Evolutionary conservation across 2,113 vertebrate species (phyloP).

Genomic region (Choloepus hoffmanni): DNA sequence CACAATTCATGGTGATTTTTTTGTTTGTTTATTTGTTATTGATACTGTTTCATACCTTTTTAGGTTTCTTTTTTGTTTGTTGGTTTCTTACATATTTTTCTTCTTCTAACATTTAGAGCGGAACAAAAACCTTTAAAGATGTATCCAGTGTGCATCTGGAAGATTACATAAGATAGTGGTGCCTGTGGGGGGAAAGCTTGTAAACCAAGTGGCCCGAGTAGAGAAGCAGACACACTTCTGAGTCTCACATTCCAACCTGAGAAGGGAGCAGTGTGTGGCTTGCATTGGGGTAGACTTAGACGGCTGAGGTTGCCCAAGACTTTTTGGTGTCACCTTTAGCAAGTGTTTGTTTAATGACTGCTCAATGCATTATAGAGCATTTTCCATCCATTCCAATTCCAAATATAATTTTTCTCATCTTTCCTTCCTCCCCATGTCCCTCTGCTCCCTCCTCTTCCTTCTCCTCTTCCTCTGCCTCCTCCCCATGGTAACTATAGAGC

Average conservation of each 20-base stretch:
- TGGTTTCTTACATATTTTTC: not conserved
- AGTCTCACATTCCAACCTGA: not conserved
- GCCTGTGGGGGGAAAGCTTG: not conserved
- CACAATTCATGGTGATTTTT: not conserved
- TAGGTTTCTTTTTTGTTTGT: not conserved
- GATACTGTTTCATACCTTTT: not conserved
- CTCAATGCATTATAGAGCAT: not conserved
- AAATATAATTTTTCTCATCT: not conserved
- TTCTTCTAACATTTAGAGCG: not conserved
- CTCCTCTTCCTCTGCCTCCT: not conserved
- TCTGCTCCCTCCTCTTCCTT: not conserved
- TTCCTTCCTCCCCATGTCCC: not conserved
- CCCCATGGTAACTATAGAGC: not conserved
- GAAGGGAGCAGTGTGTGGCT: not conserved
- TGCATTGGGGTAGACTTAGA: not conserved
- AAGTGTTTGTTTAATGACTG: not conserved
- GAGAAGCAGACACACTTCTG: not conserved
- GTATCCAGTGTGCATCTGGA: not conserved
- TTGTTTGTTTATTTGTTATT: not conserved
- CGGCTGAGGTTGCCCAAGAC: not conserved
- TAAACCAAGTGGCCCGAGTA: not conserved
- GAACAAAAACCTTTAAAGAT: not conserved
- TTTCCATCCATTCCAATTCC: not conserved
- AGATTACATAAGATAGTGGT: not conserved
- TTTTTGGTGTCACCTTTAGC: not conserved